Percentiles rank a stretch among this genome's conserved stretches.
Evolutionary conservation across 1,140 invertebrate genomes (phyloP).

Genomic region (Acromyrmex heyeri): DNA sequence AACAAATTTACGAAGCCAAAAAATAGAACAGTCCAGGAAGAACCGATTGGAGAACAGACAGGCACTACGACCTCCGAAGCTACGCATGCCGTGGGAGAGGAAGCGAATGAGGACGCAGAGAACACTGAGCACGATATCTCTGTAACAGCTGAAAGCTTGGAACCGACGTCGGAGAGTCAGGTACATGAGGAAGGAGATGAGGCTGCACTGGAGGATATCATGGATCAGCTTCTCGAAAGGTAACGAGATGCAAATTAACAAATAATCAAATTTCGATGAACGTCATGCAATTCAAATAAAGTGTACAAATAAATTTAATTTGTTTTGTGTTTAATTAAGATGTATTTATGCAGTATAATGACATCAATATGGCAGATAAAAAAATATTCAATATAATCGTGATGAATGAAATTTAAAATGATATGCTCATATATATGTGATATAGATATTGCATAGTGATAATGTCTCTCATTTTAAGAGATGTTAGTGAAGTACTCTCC

Average conservation of each 20-base stretch:
- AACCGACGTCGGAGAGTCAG: conserved; percentile 87
- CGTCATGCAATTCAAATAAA: conserved; percentile 51
- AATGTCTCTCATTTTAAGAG: conserved; percentile 4
- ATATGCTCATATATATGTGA: not conserved
- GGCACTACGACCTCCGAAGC: conserved; percentile 88
- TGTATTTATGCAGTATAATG: not conserved
- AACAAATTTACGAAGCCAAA: conserved; percentile 87
- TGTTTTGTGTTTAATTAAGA: not conserved
- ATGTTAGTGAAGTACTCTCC: not conserved
- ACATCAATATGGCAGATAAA: conserved; percentile 14
- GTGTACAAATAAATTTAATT: not conserved
- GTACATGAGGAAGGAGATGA: conserved; percentile 87
- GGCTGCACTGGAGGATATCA: conserved; percentile 89
- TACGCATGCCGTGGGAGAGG: conserved; percentile 89
- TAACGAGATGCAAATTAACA: conserved; percentile 75
- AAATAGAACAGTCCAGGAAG: conserved; percentile 82
- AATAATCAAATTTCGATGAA: conserved; percentile 38
- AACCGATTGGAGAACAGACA: conserved; percentile 82
- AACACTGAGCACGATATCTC: conserved; percentile 90
- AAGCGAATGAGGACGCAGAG: conserved; percentile 89
- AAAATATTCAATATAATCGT: conserved; percentile 5
- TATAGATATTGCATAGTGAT: conserved; percentile 16
- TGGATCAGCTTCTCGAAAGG: conserved; percentile 90
- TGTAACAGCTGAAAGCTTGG: conserved; percentile 88
- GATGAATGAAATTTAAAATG: not conserved